A percentile compares a stretch with the other conserved stretches of the same genome.
Evolutionary conservation across 2,888 invertebrate genomes (phyloP).

Genomic region (Chydorus sphaericus): DNA sequence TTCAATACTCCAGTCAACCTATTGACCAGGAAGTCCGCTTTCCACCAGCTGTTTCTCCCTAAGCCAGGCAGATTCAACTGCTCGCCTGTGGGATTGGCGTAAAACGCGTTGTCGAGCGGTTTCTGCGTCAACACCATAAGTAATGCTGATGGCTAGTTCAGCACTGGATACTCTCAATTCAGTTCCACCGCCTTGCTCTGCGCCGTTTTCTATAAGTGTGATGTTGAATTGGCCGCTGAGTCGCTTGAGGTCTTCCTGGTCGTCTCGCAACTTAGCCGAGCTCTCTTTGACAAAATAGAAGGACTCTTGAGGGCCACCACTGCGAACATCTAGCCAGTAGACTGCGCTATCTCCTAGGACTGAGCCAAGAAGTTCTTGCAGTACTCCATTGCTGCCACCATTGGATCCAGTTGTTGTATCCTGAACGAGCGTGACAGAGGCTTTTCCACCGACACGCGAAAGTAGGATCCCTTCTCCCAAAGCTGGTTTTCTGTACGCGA

Average conservation of each 20-base stretch:
- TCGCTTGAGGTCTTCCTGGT: slow-evolving; percentile 69
- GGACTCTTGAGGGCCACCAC: slow-evolving; percentile 85
- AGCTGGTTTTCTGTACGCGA: slow-evolving; percentile 71
- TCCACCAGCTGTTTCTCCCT: slow-evolving; percentile 63
- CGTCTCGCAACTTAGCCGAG: slow-evolving; percentile 70
- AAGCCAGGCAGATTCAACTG: slow-evolving; percentile 85
- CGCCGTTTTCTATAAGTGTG: slow-evolving; percentile 80
- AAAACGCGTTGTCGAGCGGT: slow-evolving; percentile 72
- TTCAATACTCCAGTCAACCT: slow-evolving; percentile 80
- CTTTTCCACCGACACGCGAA: slow-evolving; percentile 59
- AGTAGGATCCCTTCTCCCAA: slow-evolving; percentile 84
- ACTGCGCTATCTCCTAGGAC: slow-evolving; percentile 75
- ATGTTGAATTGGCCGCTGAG: slow-evolving; percentile 85
- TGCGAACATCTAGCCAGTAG: slow-evolving; percentile 77
- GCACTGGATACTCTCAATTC: slow-evolving; percentile 78
- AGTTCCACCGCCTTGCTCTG: slow-evolving; percentile 57
- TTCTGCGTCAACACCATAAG: slow-evolving; percentile 80
- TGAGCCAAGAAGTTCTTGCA: slow-evolving; percentile 87
- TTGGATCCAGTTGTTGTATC: no score
- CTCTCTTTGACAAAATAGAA: slow-evolving; percentile 94
- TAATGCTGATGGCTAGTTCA: slow-evolving; percentile 82
- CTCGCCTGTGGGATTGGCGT: slow-evolving; percentile 81
- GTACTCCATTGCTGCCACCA: slow-evolving; percentile 40
- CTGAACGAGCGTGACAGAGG: slow-evolving; percentile 74
- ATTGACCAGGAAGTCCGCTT: slow-evolving; percentile 48